Base-by-base conservation (phyloP, 2,888 invertebrate species). In the Atethmia centrago region DNA sequence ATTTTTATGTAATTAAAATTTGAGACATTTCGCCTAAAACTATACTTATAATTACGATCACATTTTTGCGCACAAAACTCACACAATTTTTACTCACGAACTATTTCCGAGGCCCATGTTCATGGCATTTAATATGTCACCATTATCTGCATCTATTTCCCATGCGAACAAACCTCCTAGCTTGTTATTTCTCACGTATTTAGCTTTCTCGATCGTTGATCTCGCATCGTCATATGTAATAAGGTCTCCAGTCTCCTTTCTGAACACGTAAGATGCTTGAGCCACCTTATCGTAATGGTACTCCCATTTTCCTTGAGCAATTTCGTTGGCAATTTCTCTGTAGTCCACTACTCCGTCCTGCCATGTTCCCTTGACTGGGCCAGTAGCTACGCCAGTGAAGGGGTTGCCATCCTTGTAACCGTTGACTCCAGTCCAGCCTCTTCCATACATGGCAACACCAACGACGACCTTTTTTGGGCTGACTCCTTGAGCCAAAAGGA, bases 61-160 rank as follows among this genome's bases (percentile, higher is more conserved):
- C 88, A 89, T 71, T 85, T 82, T 74, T 68, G n/a, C 74, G 21
- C 68, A 74, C 68, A 63, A 70, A 47, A 55, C 53, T 55, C 47
- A 28, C 74, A 64, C 64, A 66, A 36, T 58, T 62, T 25, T 64
- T 49, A 64, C 75, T 91, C 89, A 92, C 85, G 91, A 86, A 88
- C 88, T 93, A 79, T 96, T 96, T 0, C 96, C 96, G 7, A 96
- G 90, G 21, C 95, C 96, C 90, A 94, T 92, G 78, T 96, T 96
- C 96, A 96, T 96, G 9, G 95, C 95, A 80, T 96, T 96, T 66
- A 95, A 80, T 67, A 96, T 92, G 51, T 96, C 96, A 40, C 96
- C 96, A 83, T 96, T 96, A 78, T 96, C 96, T 0, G 96, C 96
- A 63, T 96, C 96, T 1, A 96, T 93, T 88, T 96, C 96, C 96